These are phyloP conservation scores for Halcyon leucocephala DNA, from an alignment of 2,797 vertebrate species.

Conservation along the genomic window DNA sequence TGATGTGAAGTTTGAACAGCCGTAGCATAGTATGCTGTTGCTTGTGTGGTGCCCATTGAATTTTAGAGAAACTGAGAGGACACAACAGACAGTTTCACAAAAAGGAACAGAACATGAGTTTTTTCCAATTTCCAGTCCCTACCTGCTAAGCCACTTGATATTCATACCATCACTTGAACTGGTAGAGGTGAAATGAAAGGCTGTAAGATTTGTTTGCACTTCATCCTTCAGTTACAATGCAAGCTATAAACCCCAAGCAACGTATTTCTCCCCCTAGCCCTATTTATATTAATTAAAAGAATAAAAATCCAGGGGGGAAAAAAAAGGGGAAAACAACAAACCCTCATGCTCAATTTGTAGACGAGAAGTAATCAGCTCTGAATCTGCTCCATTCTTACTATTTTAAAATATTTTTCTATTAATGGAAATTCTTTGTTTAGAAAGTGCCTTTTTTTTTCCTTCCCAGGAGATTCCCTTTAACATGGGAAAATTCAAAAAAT, in stretches of 20 bases:
- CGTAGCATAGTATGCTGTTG: neutral
- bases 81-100: neutral
- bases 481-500: conserved; percentile 25
- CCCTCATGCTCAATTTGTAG: neutral
- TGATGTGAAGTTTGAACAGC: neutral
- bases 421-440: conserved; percentile 10
- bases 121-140: neutral
- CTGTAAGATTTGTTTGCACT: neutral
- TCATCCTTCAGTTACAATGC: neutral
- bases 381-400: neutral
- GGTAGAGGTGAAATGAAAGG: neutral
- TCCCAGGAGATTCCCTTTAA: conserved; percentile 1
- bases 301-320: neutral
- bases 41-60: neutral
- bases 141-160: neutral
- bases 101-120: neutral
- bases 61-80: neutral
- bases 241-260: neutral
- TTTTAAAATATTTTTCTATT: neutral
- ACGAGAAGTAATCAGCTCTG: neutral
- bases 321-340: accelerated
- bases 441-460: neutral
- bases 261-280: neutral
- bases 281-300: neutral
- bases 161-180: neutral